Evolutionary conservation across 2,113 vertebrate genomes (phyloP).

Genomic region (Grammomys surdaster): DNA sequence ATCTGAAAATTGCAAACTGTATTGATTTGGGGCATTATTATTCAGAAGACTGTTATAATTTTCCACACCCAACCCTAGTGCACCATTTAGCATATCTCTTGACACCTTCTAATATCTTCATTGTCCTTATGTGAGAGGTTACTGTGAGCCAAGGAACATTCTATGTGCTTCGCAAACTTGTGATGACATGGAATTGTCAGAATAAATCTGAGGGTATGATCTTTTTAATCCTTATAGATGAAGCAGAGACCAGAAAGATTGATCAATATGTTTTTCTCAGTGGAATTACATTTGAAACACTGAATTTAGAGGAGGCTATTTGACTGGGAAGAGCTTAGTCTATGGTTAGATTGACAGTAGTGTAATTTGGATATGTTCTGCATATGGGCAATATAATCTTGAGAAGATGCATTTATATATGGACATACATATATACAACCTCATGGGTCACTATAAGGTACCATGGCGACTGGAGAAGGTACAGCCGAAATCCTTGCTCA

Average conservation of each 20-base stretch:
- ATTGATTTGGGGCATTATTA: not conserved
- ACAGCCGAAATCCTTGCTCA: not conserved
- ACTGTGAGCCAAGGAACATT: not conserved
- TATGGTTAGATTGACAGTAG: not conserved
- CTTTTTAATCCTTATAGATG: not conserved
- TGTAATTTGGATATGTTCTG: slow-evolving; percentile 25
- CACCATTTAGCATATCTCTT: not conserved
- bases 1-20: not conserved
- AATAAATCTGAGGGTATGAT: not conserved
- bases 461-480: not conserved
- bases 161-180: not conserved
- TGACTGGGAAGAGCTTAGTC: not conserved
- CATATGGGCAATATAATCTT: not conserved
- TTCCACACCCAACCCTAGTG: not conserved
- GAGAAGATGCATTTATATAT: not conserved
- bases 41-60: not conserved
- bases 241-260: not conserved
- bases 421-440: not conserved
- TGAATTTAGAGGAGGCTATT: not conserved
- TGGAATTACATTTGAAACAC: slow-evolving; percentile 19
- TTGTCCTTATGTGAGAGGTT: not conserved
- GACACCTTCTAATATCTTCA: fast-evolving
- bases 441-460: not conserved
- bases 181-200: not conserved
- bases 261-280: not conserved